These are phyloP conservation scores for Archilochus colubris DNA, from an alignment of 2,113 vertebrate genomes.

Conservation along the genomic window DNA sequence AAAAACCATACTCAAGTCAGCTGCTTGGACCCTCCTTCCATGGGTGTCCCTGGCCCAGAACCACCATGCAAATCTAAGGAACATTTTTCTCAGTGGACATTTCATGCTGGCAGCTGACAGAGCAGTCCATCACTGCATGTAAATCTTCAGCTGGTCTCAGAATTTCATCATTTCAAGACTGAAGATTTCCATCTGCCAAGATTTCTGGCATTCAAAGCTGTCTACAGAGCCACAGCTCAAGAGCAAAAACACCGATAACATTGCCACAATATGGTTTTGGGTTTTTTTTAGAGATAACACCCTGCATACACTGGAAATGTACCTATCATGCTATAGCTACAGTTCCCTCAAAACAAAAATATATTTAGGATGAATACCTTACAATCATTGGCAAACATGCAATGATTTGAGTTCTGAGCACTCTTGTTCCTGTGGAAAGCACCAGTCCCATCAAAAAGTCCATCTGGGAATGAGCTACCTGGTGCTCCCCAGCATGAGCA, in stretches of 20 bases:
- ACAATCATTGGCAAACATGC: not conserved
- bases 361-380: not conserved
- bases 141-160: not conserved
- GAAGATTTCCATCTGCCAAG: not conserved
- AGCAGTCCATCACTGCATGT: not conserved
- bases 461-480: not conserved
- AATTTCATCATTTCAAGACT: not conserved
- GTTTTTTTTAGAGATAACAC: not conserved
- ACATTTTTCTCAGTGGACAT: not conserved
- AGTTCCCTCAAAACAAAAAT: not conserved
- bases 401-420: not conserved
- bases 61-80: not conserved
- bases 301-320: not conserved
- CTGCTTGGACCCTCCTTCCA: not conserved
- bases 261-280: not conserved
- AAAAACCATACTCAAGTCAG: not conserved
- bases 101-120: not conserved
- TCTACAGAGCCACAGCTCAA: not conserved
- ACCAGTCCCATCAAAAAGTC: not conserved
- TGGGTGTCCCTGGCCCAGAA: not conserved
- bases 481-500: not conserved
- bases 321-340: not conserved
- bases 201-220: not conserved
- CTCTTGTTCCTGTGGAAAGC: not conserved
- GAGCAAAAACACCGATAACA: not conserved